A percentile compares a stretch with the other conserved stretches of the same genome.
Evolutionary conservation across 2,797 vertebrate genomes (phyloP).

Genomic region (Thaleichthys pacificus): DNA sequence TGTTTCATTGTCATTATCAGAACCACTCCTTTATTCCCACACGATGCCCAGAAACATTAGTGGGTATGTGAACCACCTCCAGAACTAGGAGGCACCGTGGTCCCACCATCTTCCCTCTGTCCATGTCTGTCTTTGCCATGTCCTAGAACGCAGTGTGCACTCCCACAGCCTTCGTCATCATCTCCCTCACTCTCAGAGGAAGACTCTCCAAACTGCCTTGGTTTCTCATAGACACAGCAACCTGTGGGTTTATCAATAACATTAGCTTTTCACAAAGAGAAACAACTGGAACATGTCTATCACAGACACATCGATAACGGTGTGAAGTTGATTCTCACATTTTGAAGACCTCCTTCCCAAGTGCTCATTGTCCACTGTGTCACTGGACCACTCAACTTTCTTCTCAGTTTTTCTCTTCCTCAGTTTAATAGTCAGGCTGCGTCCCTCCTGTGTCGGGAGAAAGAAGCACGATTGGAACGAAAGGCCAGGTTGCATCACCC

Average conservation of each 20-base stretch:
- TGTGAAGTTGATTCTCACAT: conserved; percentile 74
- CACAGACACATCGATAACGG: background rate
- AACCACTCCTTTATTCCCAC: conserved; percentile 25
- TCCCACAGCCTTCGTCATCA: conserved; percentile 88
- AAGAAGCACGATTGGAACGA: too few species aligned
- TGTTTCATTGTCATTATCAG: conserved; percentile 45
- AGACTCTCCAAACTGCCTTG: conserved; percentile 88
- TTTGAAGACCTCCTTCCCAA: conserved; percentile 92
- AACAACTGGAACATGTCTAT: background rate
- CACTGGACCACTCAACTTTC: conserved; percentile 94
- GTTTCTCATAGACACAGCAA: conserved; percentile 94
- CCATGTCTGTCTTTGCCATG: conserved; percentile 77
- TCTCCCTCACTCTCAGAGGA: conserved; percentile 92
- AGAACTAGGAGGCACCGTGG: conserved; percentile 68
- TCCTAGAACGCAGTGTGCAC: conserved; percentile 87
- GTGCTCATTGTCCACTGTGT: conserved; percentile 94
- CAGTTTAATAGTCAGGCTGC: conserved; percentile 90
- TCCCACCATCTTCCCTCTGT: conserved; percentile 60
- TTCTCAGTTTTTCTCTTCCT: conserved; percentile 93
- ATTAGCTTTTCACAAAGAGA: background rate
- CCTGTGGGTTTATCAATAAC: conserved; percentile 64
- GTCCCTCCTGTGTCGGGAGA: conserved; percentile 78
- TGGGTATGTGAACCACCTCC: conserved; percentile 73
- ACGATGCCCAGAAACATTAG: conserved; percentile 48
- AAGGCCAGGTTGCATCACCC: background rate